A percentile compares a stretch with the other conserved stretches of the same genome.
Conservation (phyloP, 2,797 vertebrate species). For the Potorous gilbertii region DNA sequence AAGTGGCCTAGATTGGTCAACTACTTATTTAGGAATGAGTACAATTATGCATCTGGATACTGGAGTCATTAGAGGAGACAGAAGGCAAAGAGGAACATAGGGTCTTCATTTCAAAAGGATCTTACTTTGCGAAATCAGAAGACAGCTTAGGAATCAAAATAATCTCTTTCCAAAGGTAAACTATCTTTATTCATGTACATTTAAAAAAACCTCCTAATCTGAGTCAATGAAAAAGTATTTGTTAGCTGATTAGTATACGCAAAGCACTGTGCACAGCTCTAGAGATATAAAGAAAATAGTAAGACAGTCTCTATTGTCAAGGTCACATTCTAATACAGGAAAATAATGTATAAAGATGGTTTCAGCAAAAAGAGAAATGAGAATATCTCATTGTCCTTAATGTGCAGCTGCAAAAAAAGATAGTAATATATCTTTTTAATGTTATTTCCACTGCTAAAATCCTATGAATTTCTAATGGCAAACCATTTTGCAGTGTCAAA, state of each 20-base stretch:
- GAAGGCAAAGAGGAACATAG: neutral
- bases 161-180: slow-evolving; percentile 56
- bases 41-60: neutral
- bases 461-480: neutral
- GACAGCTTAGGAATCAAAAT: neutral
- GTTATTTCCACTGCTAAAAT: neutral
- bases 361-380: neutral
- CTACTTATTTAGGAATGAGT: neutral
- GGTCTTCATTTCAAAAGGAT: fast-evolving
- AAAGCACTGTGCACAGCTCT: neutral
- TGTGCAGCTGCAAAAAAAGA: neutral
- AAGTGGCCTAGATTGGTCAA: neutral
- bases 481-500: neutral
- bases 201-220: slow-evolving; percentile 39
- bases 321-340: neutral
- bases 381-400: neutral
- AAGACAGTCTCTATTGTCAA: neutral
- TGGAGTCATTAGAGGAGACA: neutral
- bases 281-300: neutral
- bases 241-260: neutral
- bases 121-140: neutral
- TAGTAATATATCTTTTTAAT: neutral
- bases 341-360: neutral
- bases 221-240: neutral
- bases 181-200: slow-evolving; percentile 80